Base-by-base conservation (phyloP, 2,888 invertebrate species). In the Aromia moschata region DNA sequence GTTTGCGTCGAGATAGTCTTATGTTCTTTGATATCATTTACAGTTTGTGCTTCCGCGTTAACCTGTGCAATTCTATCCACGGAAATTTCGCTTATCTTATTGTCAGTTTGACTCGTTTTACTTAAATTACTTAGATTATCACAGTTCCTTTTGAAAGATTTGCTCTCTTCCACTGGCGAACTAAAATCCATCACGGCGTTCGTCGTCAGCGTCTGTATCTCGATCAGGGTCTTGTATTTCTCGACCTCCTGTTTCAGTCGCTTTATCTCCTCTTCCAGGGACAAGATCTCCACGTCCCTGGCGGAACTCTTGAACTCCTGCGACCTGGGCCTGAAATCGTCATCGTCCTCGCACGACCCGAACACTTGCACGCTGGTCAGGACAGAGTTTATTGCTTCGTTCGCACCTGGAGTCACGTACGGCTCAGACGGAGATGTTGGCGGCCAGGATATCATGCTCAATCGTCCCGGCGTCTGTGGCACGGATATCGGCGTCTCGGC, bases 381-480 rank as follows among this genome's bases (percentile, higher is more conserved):
- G 5, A 61, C 44, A 2, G 44, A 33, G n/a, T 53, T 52, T 14
- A 74, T 62, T 37, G 64, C 71, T 30, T 70, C 70, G 60, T 66
- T 69, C 14, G 70, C 65, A 31, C 55, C 64, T 2, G 75, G 70
- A 2, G 73, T 68, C 40, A 70, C 58, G 25, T 71, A 68, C 14
- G 55, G 56, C 56, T 74, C 75, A 16, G 68, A 68, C 45, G 79
- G 74, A 2, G 82, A 81, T 31, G 77, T 78, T 36, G 90, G 90
- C 0, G 93, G 92, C 92, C 93, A 92, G 30, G 89, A 84, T 0
- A 87, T 81, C 59, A 87, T 86, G 66, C 89, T 88, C 44, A 94
- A 82, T 74, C 89, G 86, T 46, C 92, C 91, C 0, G 93, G 92
- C 12, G 91, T 89, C 57, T 87, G 82, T 30, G 91, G 87, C 63